Evolutionary conservation across 2,888 invertebrate genomes (phyloP).

Genomic region (Diachrysia chrysitis): DNA sequence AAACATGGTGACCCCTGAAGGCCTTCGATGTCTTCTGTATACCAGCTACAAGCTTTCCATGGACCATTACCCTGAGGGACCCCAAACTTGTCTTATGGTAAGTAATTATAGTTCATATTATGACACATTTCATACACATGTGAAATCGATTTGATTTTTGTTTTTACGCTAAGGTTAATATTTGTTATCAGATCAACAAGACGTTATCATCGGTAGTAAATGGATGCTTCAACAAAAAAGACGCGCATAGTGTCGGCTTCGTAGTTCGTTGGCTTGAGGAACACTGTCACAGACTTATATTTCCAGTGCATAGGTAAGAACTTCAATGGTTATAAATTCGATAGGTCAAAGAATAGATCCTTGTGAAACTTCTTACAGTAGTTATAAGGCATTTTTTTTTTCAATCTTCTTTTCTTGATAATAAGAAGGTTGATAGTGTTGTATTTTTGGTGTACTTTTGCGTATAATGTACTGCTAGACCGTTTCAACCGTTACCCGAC

Average conservation of each 20-base stretch:
- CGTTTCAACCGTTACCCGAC: no score
- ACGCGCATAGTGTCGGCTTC: conserved; percentile 92
- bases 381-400: neutral
- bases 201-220: conserved; percentile 93
- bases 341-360: neutral
- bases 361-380: neutral
- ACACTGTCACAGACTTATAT: conserved; percentile 93
- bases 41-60: conserved; percentile 94
- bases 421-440: neutral
- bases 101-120: conserved; percentile 35
- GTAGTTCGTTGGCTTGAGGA: conserved; percentile 95
- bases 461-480: neutral
- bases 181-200: conserved; percentile 89
- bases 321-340: neutral
- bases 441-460: neutral
- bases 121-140: neutral
- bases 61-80: conserved; percentile 93
- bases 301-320: conserved; percentile 92
- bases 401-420: neutral
- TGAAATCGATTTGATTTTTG: no score
- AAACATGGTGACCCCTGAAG: conserved; percentile 90
- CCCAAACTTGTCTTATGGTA: conserved; percentile 90
- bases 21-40: conserved; percentile 91
- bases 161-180: neutral
- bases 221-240: conserved; percentile 95